These are phyloP conservation scores for Barnardius zonarius DNA, from an alignment of 2,113 vertebrate species.

Conservation along the genomic window DNA sequence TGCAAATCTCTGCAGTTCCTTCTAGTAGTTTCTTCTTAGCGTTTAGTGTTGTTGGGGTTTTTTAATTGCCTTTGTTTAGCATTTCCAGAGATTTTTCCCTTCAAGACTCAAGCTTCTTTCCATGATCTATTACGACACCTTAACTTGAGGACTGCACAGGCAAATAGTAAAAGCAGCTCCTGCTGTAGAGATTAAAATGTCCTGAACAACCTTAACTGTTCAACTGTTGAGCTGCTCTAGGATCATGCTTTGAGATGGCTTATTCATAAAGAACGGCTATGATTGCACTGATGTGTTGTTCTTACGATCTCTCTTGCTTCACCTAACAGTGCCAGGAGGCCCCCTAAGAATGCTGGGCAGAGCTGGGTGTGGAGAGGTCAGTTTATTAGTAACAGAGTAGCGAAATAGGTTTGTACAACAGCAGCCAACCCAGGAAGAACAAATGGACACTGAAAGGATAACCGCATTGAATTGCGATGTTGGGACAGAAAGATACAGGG, in stretches of 20 bases:
- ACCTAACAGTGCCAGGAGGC: background rate
- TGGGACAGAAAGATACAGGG: background rate
- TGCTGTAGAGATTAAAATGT: background rate
- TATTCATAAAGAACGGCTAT: background rate
- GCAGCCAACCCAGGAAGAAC: background rate
- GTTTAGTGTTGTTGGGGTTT: too few relatives aligned
- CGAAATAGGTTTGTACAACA: background rate
- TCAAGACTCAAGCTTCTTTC: background rate
- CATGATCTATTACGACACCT: background rate
- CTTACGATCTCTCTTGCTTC: background rate
- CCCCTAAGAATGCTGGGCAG: background rate
- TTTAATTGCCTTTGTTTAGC: background rate
- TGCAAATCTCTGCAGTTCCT: background rate
- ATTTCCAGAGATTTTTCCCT: background rate
- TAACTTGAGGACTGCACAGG: background rate
- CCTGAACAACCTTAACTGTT: background rate
- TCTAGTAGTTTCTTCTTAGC: background rate
- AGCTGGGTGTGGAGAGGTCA: background rate
- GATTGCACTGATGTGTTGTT: background rate
- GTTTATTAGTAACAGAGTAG: background rate
- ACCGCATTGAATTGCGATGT: background rate
- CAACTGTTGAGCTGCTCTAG: background rate
- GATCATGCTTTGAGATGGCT: background rate
- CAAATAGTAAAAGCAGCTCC: background rate
- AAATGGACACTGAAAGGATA: background rate